Conservation (phyloP, 2,797 vertebrate species). For the Petrocephalus schoutedeni region DNA sequence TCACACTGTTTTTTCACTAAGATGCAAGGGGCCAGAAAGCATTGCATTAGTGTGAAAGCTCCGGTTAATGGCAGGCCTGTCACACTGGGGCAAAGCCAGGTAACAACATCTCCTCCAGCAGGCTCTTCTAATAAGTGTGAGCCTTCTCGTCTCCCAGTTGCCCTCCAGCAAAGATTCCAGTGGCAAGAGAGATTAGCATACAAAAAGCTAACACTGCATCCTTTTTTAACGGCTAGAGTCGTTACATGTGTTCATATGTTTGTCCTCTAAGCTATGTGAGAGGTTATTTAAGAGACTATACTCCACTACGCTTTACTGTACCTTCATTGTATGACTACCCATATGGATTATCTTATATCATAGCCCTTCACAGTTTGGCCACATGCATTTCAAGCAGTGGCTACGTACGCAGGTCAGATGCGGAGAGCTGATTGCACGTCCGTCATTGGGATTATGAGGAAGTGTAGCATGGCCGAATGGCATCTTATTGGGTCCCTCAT, state of each 20-base stretch:
- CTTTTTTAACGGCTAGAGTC: not conserved
- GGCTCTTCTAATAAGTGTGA: not conserved
- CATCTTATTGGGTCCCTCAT: not conserved
- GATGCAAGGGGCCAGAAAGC: conserved; percentile 14
- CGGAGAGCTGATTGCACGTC: not conserved
- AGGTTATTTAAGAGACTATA: conserved; percentile 19
- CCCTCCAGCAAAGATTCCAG: not conserved
- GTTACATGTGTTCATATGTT: conserved; percentile 28
- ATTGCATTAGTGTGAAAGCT: conserved; percentile 20
- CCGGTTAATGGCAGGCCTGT: conserved; percentile 4
- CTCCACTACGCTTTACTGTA: not conserved
- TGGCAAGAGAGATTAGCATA: not conserved
- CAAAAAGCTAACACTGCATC: not conserved
- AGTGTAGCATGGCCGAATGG: not conserved
- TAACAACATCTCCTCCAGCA: not conserved
- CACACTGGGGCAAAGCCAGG: conserved; percentile 1
- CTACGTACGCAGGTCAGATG: not conserved
- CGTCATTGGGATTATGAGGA: not conserved
- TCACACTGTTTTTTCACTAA: conserved; percentile 22
- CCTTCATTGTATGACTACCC: not conserved
- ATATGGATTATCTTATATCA: not conserved
- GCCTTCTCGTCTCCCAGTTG: not conserved
- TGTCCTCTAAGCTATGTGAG: conserved; percentile 27
- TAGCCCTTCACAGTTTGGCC: not conserved
- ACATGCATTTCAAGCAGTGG: not conserved